These are phyloP conservation scores for Rhingia campestris DNA, from an alignment of 2,888 invertebrate genomes.

Conservation along the genomic window DNA sequence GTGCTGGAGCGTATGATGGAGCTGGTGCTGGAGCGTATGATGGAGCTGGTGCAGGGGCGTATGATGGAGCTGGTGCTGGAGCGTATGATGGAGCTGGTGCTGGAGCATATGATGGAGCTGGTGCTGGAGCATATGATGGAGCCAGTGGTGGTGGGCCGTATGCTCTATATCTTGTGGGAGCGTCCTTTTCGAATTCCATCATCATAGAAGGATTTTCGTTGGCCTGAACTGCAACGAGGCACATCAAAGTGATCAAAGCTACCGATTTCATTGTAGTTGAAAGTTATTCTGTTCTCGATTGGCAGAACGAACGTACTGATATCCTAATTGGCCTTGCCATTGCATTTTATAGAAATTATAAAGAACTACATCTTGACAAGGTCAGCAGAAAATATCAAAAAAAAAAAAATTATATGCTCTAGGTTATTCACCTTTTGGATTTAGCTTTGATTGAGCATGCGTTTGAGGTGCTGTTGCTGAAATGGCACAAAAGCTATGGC, in stretches of 20 bases:
- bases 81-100: slow-evolving; percentile 22
- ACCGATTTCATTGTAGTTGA: slow-evolving; percentile 50
- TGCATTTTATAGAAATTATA: slow-evolving; percentile 63
- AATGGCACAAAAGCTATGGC: slow-evolving; percentile 1
- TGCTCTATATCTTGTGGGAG: slow-evolving; percentile 40
- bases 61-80: slow-evolving; percentile 48
- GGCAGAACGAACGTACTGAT: slow-evolving; percentile 47
- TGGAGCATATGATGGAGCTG: slow-evolving; percentile 35
- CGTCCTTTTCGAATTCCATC: slow-evolving; percentile 22
- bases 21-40: slow-evolving; percentile 6
- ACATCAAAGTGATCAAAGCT: slow-evolving; percentile 56
- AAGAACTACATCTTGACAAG: slow-evolving; percentile 32
- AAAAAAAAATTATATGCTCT: neutral
- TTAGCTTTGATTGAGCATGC: slow-evolving; percentile 9
- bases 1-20: slow-evolving; percentile 21
- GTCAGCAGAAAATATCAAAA: slow-evolving; percentile 50
- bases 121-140: slow-evolving; percentile 11
- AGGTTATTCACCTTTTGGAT: slow-evolving; percentile 22
- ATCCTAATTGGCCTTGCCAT: slow-evolving; percentile 60
- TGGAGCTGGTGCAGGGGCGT: slow-evolving; percentile 40
- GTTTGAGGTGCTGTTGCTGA: slow-evolving; percentile 26
- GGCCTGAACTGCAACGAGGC: slow-evolving; percentile 30
- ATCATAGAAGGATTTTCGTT: slow-evolving; percentile 41
- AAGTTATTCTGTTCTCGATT: slow-evolving; percentile 1
- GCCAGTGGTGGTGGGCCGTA: slow-evolving; percentile 54